A percentile compares a stretch with the other conserved stretches of the same genome.
These are phyloP conservation scores for Macropus fuliginosus DNA, from an alignment of 2,797 vertebrate genomes.

Conservation along the genomic window DNA sequence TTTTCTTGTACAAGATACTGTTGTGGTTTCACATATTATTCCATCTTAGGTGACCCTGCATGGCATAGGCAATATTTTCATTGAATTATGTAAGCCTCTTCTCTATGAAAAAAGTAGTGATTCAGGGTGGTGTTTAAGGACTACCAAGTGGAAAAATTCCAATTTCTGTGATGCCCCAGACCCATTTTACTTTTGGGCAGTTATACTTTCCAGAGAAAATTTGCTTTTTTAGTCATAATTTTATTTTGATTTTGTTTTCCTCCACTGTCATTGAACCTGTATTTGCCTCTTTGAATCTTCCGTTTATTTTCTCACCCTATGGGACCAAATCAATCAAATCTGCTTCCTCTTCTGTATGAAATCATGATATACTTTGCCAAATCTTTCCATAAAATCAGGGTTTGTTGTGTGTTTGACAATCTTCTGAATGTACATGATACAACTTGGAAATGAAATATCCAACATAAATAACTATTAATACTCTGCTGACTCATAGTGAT, in stretches of 20 bases:
- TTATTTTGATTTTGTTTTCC: background rate
- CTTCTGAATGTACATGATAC: background rate
- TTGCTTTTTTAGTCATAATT: background rate
- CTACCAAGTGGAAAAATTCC: background rate
- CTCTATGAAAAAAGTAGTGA: background rate
- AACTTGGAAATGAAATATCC: background rate
- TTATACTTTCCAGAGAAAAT: background rate
- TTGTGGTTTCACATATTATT: background rate
- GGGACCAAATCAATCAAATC: background rate
- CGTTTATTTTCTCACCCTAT: background rate
- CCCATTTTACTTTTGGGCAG: no score
- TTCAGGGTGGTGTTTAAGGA: background rate
- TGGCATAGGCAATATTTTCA: background rate
- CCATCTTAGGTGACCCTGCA: background rate
- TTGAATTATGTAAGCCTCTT: background rate
- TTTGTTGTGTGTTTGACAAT: background rate
- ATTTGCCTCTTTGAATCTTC: background rate
- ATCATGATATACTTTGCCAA: background rate
- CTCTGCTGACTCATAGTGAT: background rate
- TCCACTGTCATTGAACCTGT: background rate
- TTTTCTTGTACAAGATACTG: background rate
- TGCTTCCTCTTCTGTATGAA: background rate
- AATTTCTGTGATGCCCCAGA: background rate
- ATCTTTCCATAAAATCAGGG: background rate
- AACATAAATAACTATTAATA: background rate